Conservation (phyloP, 2,113 vertebrate species). For the Papio anubis region DNA sequence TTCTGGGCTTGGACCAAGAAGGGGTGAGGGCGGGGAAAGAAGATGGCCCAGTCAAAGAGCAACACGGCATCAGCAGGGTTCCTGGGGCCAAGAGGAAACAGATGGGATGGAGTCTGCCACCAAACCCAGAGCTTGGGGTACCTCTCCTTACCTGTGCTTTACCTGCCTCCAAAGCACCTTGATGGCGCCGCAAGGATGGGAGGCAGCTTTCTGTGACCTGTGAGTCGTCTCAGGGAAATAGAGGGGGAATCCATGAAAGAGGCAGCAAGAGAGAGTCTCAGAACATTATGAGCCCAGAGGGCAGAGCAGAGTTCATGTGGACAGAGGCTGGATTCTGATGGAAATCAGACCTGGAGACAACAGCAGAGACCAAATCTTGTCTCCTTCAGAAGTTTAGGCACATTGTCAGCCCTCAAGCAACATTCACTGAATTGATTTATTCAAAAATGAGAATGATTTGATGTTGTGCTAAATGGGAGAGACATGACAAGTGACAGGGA, state of each 20-base stretch:
- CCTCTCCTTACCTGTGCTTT: not conserved
- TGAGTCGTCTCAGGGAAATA: not conserved
- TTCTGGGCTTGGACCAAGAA: conserved; percentile 56
- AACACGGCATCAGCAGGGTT: no score
- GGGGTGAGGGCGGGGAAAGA: not conserved
- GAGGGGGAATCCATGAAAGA: not conserved
- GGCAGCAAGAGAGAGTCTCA: not conserved
- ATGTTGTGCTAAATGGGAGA: not conserved
- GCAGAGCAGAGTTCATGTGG: rapidly evolving
- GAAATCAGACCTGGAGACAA: not conserved
- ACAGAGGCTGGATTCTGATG: not conserved
- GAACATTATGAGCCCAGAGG: not conserved
- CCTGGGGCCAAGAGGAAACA: not conserved
- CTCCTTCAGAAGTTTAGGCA: not conserved
- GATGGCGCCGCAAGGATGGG: rapidly evolving
- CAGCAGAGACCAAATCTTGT: not conserved
- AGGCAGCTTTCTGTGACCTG: not conserved
- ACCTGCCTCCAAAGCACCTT: rapidly evolving
- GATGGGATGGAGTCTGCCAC: rapidly evolving
- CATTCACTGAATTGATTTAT: no score
- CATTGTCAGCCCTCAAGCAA: not conserved
- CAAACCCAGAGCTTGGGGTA: not conserved
- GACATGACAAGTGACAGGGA: not conserved
- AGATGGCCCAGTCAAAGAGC: not conserved
- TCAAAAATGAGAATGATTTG: not conserved